These are phyloP conservation scores for Diachasma alloeum DNA, from an alignment of 1,140 invertebrate genomes.

Conservation along the genomic window DNA sequence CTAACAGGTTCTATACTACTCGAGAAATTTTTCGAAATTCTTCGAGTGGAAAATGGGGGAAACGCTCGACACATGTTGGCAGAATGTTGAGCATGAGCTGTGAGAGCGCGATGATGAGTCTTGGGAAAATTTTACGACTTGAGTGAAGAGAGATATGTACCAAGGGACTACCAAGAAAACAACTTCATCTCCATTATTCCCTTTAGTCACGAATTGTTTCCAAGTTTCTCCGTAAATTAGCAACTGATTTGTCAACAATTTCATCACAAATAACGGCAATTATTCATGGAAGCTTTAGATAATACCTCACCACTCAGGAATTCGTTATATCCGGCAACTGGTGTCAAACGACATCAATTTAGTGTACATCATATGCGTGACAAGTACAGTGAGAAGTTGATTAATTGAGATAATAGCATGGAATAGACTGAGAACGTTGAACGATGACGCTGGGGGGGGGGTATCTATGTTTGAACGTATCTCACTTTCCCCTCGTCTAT, in stretches of 20 bases:
- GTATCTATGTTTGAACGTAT: not conserved
- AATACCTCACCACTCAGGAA: not conserved
- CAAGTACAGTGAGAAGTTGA: not conserved
- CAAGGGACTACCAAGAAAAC: not conserved
- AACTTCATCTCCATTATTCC: too few species aligned
- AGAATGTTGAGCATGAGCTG: not conserved
- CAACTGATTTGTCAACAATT: not conserved
- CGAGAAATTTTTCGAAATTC: not conserved
- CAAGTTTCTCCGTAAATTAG: not conserved
- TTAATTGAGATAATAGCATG: constrained; percentile 8
- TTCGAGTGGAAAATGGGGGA: not conserved
- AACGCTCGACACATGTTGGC: not conserved
- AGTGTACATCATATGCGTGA: constrained; percentile 3
- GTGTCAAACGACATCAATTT: constrained; percentile 5
- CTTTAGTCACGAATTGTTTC: not conserved
- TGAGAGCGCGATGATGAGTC: not conserved
- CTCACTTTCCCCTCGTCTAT: not conserved
- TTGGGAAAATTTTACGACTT: not conserved
- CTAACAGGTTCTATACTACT: not conserved
- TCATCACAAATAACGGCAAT: not conserved
- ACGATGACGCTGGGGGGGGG: not conserved
- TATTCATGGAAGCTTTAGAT: not conserved
- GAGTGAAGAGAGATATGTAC: not conserved
- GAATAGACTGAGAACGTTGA: not conserved
- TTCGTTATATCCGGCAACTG: not conserved